Percentiles rank a stretch among this genome's conserved stretches.
phyloP scores from a whole-genome alignment of 2,888 invertebrate genomes.

The Philhelius pedissequus region DNA sequence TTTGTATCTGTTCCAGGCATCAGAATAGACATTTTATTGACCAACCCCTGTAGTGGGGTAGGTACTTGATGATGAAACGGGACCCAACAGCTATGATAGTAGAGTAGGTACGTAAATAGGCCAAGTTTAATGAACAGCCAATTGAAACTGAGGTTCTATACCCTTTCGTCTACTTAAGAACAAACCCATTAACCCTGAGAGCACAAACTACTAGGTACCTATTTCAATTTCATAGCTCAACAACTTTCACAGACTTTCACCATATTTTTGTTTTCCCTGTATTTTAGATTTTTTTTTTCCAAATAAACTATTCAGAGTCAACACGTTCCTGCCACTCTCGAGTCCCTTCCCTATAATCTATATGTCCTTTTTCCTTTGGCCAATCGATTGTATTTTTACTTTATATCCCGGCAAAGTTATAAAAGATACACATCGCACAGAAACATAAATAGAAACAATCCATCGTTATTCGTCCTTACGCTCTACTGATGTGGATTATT shows the following conservation, averaged over 20 bases:
- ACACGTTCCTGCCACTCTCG: background rate
- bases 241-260: conserved; percentile 33
- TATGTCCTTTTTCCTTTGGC: background rate
- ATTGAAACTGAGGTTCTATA: conserved; percentile 23
- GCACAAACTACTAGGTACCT: too few relatives aligned
- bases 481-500: conserved; percentile 62
- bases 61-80: conserved; percentile 43
- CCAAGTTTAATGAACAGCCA: conserved; percentile 46
- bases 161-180: background rate
- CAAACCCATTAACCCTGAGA: conserved; percentile 28
- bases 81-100: background rate
- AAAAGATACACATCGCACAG: conserved; percentile 27
- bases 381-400: conserved; percentile 49
- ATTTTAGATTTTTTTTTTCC: background rate
- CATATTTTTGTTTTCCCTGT: background rate
- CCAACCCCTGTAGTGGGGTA: too few relatives aligned
- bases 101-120: background rate
- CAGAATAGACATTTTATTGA: background rate
- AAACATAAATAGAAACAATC: conserved; percentile 57
- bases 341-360: background rate
- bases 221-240: conserved; percentile 61
- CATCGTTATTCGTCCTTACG: conserved; percentile 52
- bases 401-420: conserved; percentile 15
- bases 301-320: conserved; percentile 8
- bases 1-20: background rate